Evolutionary conservation across 2,797 vertebrate species (phyloP).

Genomic region (Onychomys torridus): DNA sequence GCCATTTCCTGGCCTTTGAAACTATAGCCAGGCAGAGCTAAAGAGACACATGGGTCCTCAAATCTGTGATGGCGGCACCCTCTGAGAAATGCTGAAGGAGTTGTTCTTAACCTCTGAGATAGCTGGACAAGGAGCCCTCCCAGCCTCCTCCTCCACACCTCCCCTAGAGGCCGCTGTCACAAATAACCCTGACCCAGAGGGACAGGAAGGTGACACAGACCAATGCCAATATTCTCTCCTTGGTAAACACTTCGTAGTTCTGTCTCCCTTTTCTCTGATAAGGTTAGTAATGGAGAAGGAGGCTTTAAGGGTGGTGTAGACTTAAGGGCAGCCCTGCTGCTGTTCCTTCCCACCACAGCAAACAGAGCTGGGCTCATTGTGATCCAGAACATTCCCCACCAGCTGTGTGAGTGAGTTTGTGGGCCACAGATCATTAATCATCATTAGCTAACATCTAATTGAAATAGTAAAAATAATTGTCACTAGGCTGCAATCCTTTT

Average conservation of each 20-base stretch:
- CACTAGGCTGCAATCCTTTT: neutral
- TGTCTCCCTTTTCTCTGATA: conserved; percentile 13
- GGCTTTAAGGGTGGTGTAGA: conserved; percentile 57
- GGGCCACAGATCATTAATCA: neutral
- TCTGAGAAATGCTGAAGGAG: neutral
- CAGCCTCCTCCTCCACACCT: neutral
- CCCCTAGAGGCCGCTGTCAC: conserved; percentile 15
- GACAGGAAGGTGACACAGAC: conserved; percentile 36
- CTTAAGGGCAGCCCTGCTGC: conserved; percentile 9
- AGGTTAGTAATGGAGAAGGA: conserved; percentile 9
- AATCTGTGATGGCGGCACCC: neutral
- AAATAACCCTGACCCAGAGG: neutral
- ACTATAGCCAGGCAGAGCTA: neutral
- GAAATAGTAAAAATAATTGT: conserved; percentile 32
- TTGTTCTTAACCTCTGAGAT: conserved; percentile 30
- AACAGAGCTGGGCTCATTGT: conserved; percentile 11
- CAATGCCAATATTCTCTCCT: conserved; percentile 57
- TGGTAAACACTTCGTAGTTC: conserved; percentile 64
- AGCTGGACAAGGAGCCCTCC: conserved; percentile 16
- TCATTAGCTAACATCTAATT: conserved; percentile 47
- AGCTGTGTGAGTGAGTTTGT: neutral
- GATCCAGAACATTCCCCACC: neutral
- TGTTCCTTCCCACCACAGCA: neutral
- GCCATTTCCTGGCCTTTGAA: neutral
- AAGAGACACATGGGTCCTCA: neutral